Base-by-base conservation (phyloP, 2,888 invertebrate species). In the Dynastes grantii region DNA sequence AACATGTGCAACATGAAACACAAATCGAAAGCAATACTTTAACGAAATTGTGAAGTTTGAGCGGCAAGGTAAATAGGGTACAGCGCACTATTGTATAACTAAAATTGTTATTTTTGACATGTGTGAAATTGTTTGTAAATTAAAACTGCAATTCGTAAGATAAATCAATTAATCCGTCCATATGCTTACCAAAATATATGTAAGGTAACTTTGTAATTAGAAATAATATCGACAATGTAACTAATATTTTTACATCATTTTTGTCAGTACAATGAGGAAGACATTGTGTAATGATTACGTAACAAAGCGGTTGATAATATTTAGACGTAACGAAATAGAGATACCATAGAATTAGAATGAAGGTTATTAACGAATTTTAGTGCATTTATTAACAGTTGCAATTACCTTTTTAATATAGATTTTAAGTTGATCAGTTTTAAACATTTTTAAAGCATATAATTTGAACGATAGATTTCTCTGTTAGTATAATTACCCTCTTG, bases 401-500 rank as follows among this genome's bases (percentile, higher is more conserved):
- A 67, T 53, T 76, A 58, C 76, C 67, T 67, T 77, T 78, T 71
- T 78, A 75, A 75, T 55, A 13, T 73, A 68, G 55, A 68, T 77
- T 55, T 67, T 68, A 77, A 55, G 53, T 61, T 55, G 45, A 27
- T 29, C 55, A 27, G 51, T 76, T 65, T 58, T 67, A 68, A 68
- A 77, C 55, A 65, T 58, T 61, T 61, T 40, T 29, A 32, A 75
- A 63, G 27, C 53, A 61, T 32, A 32, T 70, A 70, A 55, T 75
- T 61, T 51, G 73, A 73, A 58, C 61, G 27, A 32, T 75, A 61
- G 61, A 75, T 76, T 68, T 76, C 45, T 55, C 37, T 67, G 55
- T 29, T 65, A 55, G 55, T 27, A 67, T 67, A 49, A 71, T 78
- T 67, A 77, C 58, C 77, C 80, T 83, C 82, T 83, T 83, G 82